Percentiles rank a stretch among this genome's conserved stretches.
phyloP scores from a whole-genome alignment of 2,113 vertebrate species.

The Erythrocercus mccallii region DNA sequence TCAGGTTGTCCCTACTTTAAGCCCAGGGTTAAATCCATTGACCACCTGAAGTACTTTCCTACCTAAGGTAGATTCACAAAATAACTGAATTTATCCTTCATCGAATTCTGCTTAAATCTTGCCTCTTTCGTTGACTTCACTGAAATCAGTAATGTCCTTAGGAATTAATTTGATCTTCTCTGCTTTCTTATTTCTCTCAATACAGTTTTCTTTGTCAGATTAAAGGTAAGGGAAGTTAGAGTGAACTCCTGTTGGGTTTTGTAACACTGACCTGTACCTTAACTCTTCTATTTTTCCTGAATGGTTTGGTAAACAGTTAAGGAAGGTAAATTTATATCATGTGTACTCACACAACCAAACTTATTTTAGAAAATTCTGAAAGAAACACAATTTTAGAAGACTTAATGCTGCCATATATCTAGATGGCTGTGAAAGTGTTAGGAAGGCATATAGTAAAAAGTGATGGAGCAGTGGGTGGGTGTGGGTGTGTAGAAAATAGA shows the following conservation, averaged over 20 bases:
- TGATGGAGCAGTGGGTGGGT: fast-evolving
- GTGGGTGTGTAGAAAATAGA: neutral
- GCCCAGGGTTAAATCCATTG: neutral
- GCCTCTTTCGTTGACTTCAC: neutral
- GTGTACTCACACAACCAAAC: neutral
- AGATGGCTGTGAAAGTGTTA: neutral
- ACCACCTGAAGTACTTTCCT: neutral
- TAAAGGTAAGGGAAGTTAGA: neutral
- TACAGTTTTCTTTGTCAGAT: neutral
- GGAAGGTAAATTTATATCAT: neutral
- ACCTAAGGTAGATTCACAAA: neutral
- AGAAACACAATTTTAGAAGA: neutral
- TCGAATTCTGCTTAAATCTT: neutral
- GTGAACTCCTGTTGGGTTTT: neutral
- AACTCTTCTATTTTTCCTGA: neutral
- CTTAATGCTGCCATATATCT: neutral
- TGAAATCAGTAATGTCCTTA: neutral
- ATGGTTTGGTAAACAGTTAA: neutral
- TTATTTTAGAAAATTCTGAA: neutral
- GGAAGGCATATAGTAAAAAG: neutral
- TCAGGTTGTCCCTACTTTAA: neutral
- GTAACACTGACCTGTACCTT: fast-evolving
- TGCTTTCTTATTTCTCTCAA: neutral
- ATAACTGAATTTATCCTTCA: neutral
- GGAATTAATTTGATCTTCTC: neutral